Conservation (phyloP, 2,113 vertebrate genomes). For the Pomatostomus ruficeps region DNA sequence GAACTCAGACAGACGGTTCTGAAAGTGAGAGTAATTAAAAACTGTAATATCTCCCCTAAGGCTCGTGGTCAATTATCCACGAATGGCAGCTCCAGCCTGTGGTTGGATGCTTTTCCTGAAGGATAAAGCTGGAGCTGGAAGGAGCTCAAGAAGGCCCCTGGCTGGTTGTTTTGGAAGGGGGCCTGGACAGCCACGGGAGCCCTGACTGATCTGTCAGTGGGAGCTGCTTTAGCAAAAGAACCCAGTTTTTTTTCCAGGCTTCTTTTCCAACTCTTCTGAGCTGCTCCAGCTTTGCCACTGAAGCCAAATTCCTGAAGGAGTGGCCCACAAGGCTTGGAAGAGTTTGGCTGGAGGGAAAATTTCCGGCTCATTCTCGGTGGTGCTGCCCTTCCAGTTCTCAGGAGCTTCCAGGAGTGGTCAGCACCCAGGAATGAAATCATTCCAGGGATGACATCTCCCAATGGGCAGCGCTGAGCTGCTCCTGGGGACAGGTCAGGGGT, state of each 20-base stretch:
- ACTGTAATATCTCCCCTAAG: not conserved
- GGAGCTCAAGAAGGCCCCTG: not conserved
- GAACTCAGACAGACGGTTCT: not conserved
- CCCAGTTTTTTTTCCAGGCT: not conserved
- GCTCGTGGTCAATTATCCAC: conserved; percentile 27
- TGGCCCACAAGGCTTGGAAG: rapidly evolving
- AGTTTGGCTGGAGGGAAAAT: not conserved
- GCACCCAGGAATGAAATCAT: not conserved
- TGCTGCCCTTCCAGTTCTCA: not conserved
- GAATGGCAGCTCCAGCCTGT: not conserved
- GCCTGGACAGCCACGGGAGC: not conserved
- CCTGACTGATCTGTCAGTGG: not conserved
- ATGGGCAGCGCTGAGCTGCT: not conserved
- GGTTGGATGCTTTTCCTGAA: not conserved
- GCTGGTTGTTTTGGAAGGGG: conserved; percentile 8
- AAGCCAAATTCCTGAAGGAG: not conserved
- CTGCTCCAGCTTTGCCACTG: not conserved
- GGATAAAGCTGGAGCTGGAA: not conserved
- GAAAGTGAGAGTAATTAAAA: conserved; percentile 33
- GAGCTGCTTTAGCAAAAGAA: not conserved
- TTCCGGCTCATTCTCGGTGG: not conserved
- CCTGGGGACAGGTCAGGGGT: not conserved
- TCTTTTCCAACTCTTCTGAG: not conserved
- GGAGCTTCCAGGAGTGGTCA: not conserved
- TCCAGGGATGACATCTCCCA: not conserved